A percentile compares a stretch with the other conserved stretches of the same genome.
phyloP scores from a whole-genome alignment of 2,888 invertebrate genomes.

The Drosophila kambysellisi region DNA sequence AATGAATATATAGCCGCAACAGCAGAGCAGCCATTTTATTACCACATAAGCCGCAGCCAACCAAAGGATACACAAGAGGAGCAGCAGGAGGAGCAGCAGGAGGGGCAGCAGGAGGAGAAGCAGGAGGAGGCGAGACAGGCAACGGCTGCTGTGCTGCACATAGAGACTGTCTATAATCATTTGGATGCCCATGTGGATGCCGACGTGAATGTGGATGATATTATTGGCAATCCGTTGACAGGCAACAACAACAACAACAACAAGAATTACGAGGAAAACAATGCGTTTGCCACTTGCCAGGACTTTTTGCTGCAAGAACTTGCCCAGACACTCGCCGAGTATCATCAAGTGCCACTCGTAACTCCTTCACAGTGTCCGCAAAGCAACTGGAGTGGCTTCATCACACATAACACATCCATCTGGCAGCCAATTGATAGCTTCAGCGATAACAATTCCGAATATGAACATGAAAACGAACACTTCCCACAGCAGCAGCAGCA shows the following conservation, averaged over 20 bases:
- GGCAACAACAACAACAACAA: slow-evolving; percentile 22
- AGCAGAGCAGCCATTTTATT: slow-evolving; percentile 66
- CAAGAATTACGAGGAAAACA: not conserved
- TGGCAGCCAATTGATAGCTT: slow-evolving; percentile 33
- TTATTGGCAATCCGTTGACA: slow-evolving; percentile 57
- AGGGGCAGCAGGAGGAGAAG: too few species aligned
- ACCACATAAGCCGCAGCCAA: slow-evolving; percentile 56
- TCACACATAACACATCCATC: slow-evolving; percentile 8
- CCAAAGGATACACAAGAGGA: slow-evolving; percentile 1
- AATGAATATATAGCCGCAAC: slow-evolving; percentile 73
- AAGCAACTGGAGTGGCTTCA: slow-evolving; percentile 11
- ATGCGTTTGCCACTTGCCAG: slow-evolving; percentile 64
- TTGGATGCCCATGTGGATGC: slow-evolving; percentile 50
- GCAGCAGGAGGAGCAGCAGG: not conserved
- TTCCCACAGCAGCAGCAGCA: slow-evolving; percentile 12
- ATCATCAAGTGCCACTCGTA: slow-evolving; percentile 24
- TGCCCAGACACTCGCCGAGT: slow-evolving; percentile 38
- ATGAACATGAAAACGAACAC: slow-evolving; percentile 8
- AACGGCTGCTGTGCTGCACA: slow-evolving; percentile 53
- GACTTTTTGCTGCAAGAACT: slow-evolving; percentile 69
- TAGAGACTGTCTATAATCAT: slow-evolving; percentile 67
- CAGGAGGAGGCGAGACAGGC: slow-evolving; percentile 8
- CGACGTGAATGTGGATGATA: slow-evolving; percentile 37
- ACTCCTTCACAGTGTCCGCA: slow-evolving; percentile 9
- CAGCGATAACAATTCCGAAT: slow-evolving; percentile 6